phyloP scores from a whole-genome alignment of 2,888 invertebrate genomes.

The Acronicta aceris region DNA sequence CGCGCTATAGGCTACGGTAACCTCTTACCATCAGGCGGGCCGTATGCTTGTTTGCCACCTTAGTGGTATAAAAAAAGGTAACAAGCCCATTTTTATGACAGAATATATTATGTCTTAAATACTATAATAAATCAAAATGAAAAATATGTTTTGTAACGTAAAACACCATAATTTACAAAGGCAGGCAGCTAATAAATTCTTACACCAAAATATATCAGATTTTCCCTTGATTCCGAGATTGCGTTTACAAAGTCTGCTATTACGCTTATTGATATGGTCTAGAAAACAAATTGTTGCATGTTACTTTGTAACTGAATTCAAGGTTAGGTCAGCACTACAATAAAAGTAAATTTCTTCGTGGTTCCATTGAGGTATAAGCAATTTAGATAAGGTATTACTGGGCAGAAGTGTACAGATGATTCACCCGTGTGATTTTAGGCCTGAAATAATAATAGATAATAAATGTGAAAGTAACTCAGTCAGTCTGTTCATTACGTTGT shows the following conservation, averaged over 20 bases:
- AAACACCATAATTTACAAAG: background rate
- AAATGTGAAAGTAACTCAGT: too few relatives aligned
- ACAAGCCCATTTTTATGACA: too few relatives aligned
- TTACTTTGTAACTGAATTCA: conserved; percentile 13
- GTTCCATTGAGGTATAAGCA: conserved; percentile 2
- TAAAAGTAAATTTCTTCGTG: conserved; percentile 29
- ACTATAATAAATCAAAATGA: background rate
- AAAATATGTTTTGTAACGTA: background rate
- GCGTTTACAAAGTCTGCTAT: conserved; percentile 23
- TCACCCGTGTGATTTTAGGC: background rate
- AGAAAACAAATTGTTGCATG: conserved; percentile 33
- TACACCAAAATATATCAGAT: conserved; percentile 3
- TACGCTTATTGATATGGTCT: conserved; percentile 36
- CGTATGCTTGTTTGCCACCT: too few relatives aligned
- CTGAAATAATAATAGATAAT: background rate
- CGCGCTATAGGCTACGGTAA: too few relatives aligned
- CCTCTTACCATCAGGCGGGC: too few relatives aligned
- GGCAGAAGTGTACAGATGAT: background rate
- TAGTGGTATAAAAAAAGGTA: too few relatives aligned
- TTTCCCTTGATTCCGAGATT: conserved; percentile 9
- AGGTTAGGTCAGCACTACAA: conserved; percentile 18
- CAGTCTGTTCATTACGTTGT: too few relatives aligned
- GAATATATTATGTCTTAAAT: background rate
- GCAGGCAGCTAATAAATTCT: conserved; percentile 13
- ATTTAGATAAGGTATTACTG: too few relatives aligned